Evolutionary conservation across 2,113 vertebrate genomes (phyloP).

Genomic region (Coptodon bakossiorum): DNA sequence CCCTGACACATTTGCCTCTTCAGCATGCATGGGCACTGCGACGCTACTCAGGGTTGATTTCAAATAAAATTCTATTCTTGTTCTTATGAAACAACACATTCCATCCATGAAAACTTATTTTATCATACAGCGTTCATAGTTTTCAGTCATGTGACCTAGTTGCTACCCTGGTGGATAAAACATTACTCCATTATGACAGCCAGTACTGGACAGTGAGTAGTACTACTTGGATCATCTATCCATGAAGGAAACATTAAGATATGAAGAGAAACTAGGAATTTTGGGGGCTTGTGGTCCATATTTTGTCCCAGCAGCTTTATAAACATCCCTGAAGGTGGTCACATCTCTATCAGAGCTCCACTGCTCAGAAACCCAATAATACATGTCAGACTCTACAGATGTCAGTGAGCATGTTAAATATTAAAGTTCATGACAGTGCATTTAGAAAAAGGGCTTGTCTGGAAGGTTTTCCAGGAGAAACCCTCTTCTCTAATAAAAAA

Average conservation of each 20-base stretch:
- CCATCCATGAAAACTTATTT: neutral
- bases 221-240: neutral
- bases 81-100: neutral
- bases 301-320: neutral
- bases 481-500: neutral
- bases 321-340: neutral
- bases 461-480: neutral
- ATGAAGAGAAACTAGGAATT: neutral
- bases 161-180: neutral
- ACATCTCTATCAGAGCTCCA: neutral
- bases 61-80: neutral
- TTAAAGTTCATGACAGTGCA: neutral
- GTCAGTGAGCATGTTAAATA: neutral
- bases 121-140: neutral
- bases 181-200: neutral
- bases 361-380: neutral
- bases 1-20: neutral
- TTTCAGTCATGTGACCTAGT: neutral
- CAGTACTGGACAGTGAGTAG: neutral
- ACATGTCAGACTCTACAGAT: neutral
- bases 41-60: neutral
- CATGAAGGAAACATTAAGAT: neutral
- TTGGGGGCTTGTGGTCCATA: neutral
- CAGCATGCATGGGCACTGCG: rapidly evolving
- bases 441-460: neutral